Percentiles rank a stretch among this genome's conserved stretches.
Conservation (phyloP, 1,140 invertebrate genomes). For the Bilobella aurantiaca region DNA sequence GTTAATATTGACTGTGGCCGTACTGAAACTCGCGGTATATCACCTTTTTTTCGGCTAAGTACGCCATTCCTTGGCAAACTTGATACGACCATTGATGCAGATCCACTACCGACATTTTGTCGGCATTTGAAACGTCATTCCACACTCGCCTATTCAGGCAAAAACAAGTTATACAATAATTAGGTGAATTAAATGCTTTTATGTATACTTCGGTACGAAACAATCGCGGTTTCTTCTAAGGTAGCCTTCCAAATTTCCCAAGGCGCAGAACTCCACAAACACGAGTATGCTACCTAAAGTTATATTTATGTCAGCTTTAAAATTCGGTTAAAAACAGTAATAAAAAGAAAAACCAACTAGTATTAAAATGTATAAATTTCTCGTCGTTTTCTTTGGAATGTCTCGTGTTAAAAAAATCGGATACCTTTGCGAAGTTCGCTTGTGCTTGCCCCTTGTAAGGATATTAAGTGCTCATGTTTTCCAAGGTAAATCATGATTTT, state of each 20-base stretch:
- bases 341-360: not conserved
- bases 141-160: not conserved
- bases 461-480: not conserved
- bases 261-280: conserved; percentile 8
- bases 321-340: not conserved
- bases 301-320: not conserved
- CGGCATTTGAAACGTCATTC: not conserved
- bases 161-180: not conserved
- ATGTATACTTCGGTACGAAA: not conserved
- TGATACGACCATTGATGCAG: not conserved
- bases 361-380: not conserved
- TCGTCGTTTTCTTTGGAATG: not conserved
- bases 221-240: not conserved
- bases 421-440: not conserved
- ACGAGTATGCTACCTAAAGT: not conserved
- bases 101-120: not conserved
- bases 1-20: not conserved
- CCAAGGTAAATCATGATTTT: not conserved
- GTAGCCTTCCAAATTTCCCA: conserved; percentile 10
- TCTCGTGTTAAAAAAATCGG: not conserved
- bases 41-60: not conserved
- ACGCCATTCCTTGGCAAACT: not conserved
- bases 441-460: not conserved
- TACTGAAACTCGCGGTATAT: not conserved
- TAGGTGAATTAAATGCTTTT: not conserved